phyloP scores from a whole-genome alignment of 2,888 invertebrate genomes.

The Odontocolon sp. region DNA sequence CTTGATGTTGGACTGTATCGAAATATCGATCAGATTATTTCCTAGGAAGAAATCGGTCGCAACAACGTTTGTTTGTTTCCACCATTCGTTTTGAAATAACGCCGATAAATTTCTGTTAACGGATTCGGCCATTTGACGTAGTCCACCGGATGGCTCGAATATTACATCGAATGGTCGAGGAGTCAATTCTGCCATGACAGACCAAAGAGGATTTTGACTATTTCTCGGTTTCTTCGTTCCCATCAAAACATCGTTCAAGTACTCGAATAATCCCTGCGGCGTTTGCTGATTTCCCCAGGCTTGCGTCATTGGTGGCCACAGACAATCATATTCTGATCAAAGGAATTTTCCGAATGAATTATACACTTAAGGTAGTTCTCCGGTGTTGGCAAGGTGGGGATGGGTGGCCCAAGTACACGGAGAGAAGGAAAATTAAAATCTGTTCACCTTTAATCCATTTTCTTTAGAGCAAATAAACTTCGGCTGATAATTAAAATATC shows the following conservation, averaged over 20 bases:
- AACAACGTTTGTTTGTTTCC: conserved; percentile 81
- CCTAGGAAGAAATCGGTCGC: conserved; percentile 82
- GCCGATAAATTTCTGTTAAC: conserved; percentile 80
- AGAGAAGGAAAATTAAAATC: too few species aligned
- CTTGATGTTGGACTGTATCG: conserved; percentile 80
- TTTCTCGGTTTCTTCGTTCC: conserved; percentile 74
- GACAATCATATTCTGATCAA: conserved; percentile 82
- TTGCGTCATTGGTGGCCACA: conserved; percentile 86
- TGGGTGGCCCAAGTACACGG: too few species aligned
- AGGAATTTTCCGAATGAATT: neutral
- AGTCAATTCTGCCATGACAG: conserved; percentile 82
- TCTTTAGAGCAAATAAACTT: too few species aligned
- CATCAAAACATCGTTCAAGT: conserved; percentile 73
- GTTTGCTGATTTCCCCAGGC: conserved; percentile 84
- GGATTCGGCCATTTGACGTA: conserved; percentile 80
- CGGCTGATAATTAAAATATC: too few species aligned
- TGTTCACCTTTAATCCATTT: too few species aligned
- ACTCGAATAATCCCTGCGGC: conserved; percentile 72
- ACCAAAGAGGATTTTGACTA: conserved; percentile 74
- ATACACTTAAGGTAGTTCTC: too few species aligned
- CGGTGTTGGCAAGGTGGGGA: too few species aligned
- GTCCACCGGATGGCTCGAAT: conserved; percentile 78
- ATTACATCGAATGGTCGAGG: conserved; percentile 81
- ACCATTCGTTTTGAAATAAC: conserved; percentile 80
- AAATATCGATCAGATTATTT: conserved; percentile 81